Base-by-base conservation (phyloP, 2,113 vertebrate species). In the Clarias gariepinus region DNA sequence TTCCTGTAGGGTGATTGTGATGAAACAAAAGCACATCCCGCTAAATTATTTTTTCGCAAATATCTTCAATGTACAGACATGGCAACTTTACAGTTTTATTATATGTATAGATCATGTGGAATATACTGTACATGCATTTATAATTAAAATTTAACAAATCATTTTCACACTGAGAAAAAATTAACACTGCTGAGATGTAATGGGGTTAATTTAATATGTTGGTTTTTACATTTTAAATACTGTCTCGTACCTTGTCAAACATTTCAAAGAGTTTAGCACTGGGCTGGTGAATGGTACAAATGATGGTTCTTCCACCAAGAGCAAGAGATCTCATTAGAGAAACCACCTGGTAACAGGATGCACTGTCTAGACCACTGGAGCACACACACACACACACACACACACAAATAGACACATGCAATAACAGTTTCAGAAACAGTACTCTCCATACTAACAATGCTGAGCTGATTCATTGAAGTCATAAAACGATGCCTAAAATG, bases 221-320 rank as follows among this genome's bases (percentile, higher is more conserved):
- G 7, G 0, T 13, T 33, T 16, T 83, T 30, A 13, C 0, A 25
- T 53, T 57, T 53, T 2, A 8, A 55, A 18, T 80, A 58, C 4
- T 58, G 28, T 55, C 23, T 71, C 19, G 58, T 92, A 99, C 98
- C 97, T 99, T 98, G 94, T 99, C 97, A n/a, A 99, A 99, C 97
- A 98, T 97, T 94, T 99, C 98, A 73, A 99, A 99, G 91, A 99
- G 97, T 94, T 98, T 99, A 91, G 98, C 98, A 68, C 98, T 99
- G 91, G 98, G 98, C 94, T 99, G 98, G 93, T 99, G 98, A 93
- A 99, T 98, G 92, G 98, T 99, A 92, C 98, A 99, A 94, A 99
- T 99, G 93, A 99, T 97, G 74, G 98, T 99, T 82, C 98, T 95
- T 60, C 98, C 98, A 0, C 98, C 98, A 89, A 95, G 97, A 81